phyloP scores from a whole-genome alignment of 2,113 vertebrate species.

The Pampusana beccarii region DNA sequence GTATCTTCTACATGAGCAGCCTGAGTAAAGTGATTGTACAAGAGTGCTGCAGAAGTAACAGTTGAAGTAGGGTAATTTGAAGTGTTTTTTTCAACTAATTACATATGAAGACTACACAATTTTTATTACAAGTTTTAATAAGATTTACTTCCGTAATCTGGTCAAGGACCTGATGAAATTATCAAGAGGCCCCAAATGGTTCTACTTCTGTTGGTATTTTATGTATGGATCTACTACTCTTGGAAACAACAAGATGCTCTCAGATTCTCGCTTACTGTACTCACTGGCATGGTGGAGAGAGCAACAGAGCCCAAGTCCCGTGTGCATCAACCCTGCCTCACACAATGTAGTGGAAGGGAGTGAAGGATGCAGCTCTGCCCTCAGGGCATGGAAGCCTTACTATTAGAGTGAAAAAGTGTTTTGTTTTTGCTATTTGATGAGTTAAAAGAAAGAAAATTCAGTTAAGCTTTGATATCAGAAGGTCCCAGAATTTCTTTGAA shows the following conservation, averaged over 20 bases:
- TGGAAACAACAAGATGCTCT: not conserved
- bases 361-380: not conserved
- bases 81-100: not conserved
- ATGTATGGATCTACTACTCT: not conserved
- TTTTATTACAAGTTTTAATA: not conserved
- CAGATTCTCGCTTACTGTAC: not conserved
- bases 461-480: not conserved
- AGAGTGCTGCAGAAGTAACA: rapidly evolving
- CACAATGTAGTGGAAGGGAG: not conserved
- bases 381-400: not conserved
- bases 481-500: not conserved
- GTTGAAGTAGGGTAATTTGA: rapidly evolving
- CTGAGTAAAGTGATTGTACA: rapidly evolving
- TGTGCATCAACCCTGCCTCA: not conserved
- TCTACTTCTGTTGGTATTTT: not conserved
- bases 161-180: not conserved
- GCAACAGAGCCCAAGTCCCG: not conserved
- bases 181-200: not conserved
- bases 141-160: not conserved
- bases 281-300: not conserved
- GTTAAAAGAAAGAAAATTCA: not conserved
- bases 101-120: not conserved
- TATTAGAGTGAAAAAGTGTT: not conserved
- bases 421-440: not conserved
- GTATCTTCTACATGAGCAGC: not conserved